Evolutionary conservation across 2,797 vertebrate species (phyloP).

Genomic region (Hippoglossus hippoglossus): DNA sequence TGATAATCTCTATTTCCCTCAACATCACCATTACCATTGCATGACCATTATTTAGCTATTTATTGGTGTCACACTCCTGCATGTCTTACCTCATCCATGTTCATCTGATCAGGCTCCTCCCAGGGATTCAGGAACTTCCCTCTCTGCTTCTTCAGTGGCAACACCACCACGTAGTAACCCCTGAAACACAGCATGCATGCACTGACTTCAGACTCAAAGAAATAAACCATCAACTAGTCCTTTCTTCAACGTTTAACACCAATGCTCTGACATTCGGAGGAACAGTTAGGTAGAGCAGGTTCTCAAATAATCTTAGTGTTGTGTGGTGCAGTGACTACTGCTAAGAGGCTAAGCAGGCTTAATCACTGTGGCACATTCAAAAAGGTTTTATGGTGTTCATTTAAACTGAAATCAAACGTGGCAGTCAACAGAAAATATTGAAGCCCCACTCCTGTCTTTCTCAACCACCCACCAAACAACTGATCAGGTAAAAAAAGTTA

Average conservation of each 20-base stretch:
- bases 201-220: conserved; percentile 15
- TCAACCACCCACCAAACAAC: no score
- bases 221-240: neutral
- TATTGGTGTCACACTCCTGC: neutral
- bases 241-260: neutral
- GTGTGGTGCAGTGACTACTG: no score
- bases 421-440: no score
- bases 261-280: neutral
- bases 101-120: conserved; percentile 98
- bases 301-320: no score
- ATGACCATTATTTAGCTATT: neutral
- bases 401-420: no score
- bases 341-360: no score
- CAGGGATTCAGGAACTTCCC: conserved; percentile 95
- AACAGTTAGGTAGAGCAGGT: neutral
- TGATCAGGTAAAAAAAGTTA: no score
- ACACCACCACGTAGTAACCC: conserved; percentile 97
- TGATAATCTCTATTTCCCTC: neutral
- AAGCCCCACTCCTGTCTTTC: no score
- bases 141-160: conserved; percentile 95
- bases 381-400: no score
- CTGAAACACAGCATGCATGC: conserved; percentile 76
- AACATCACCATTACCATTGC: conserved; percentile 1
- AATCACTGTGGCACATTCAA: no score
- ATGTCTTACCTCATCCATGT: conserved; percentile 93